Base-by-base conservation (phyloP, 2,797 vertebrate species). In the Amniataba percoides region DNA sequence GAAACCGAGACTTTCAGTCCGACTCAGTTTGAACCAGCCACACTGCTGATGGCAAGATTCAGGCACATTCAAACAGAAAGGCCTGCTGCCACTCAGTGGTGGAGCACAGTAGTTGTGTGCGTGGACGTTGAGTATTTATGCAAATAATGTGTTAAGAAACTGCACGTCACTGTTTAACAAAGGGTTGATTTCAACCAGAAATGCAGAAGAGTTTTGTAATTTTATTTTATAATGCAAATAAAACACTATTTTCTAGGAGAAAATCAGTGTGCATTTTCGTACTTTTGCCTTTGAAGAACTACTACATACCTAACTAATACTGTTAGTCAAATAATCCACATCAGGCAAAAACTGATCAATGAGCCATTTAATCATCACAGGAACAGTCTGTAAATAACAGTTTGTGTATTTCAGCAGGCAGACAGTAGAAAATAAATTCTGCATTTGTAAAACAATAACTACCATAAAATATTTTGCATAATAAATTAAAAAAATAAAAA, bases 31-130 rank as follows among this genome's bases (percentile, higher is more conserved):
- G 27, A 84, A 51, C 51, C 70, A 81, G 71, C 82, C 75, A 61
- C 15, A 16, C 67, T 77, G 77, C 77, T 77, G 66, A 74, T 45
- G 58, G 74, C 39, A 60, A 31, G 27, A n/a, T 80, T 74, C 13
- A 60, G 56, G 11, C 39, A 42, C 45, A 25, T 34, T 51, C 6
- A 45, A 52, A 61, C 36, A 36, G 68, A 12, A 45, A 57, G 27
- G 19, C 51, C 25, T 90, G 77, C 88, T 89, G 84, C 86, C 89
- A 55, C 85, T 11, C n/a, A 79, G 90, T 88, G 92, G 90, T 56
- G n/a, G 21, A 59, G 56, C 13, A 43, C 18, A 69, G 66, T 6
- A 75, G 56, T 40, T 71, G 48, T 25, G 18, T 56, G n/a, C 15
- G 55, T n/a, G 10, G 21, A 53, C 48, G 18, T 1, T 52, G 19